phyloP scores from a whole-genome alignment of 2,888 invertebrate genomes.

The Aphodius granarius region DNA sequence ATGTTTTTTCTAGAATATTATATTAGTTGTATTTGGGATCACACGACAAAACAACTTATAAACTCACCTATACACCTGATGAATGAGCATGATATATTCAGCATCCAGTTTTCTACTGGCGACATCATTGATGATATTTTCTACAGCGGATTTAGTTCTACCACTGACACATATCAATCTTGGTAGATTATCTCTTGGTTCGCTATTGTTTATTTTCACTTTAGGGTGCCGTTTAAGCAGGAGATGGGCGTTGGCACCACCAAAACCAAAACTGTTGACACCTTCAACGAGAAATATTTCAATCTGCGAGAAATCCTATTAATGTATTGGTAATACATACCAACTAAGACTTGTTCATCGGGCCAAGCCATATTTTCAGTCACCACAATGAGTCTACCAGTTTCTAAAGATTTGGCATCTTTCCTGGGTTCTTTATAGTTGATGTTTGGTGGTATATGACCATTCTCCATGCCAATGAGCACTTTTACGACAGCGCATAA shows the following conservation, averaged over 20 bases:
- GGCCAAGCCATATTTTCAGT: constrained; percentile 68
- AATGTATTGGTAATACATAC: constrained; percentile 50
- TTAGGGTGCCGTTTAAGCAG: constrained; percentile 63
- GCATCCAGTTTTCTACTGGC: constrained; percentile 45
- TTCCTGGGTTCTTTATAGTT: constrained; percentile 61
- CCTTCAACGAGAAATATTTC: neutral
- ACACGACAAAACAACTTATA: too few relatives aligned
- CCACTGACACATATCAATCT: constrained; percentile 76
- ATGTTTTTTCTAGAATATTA: constrained; percentile 1
- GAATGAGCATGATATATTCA: constrained; percentile 41
- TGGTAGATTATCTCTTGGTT: constrained; percentile 66
- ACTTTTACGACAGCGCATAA: constrained; percentile 82
- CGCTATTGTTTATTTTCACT: constrained; percentile 63
- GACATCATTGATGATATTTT: constrained; percentile 63
- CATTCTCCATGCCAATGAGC: constrained; percentile 70
- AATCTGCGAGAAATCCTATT: too few relatives aligned
- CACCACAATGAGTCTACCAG: constrained; percentile 71
- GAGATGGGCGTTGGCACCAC: constrained; percentile 80
- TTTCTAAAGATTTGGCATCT: constrained; percentile 62
- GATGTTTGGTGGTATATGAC: constrained; percentile 82
- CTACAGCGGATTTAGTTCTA: constrained; percentile 74
- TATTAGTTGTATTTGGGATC: too few relatives aligned
- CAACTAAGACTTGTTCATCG: constrained; percentile 70
- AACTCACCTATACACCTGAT: constrained; percentile 27
- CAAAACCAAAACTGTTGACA: constrained; percentile 89